These are phyloP conservation scores for Tridacna crocea DNA, from an alignment of 2,888 invertebrate genomes.

Conservation along the genomic window DNA sequence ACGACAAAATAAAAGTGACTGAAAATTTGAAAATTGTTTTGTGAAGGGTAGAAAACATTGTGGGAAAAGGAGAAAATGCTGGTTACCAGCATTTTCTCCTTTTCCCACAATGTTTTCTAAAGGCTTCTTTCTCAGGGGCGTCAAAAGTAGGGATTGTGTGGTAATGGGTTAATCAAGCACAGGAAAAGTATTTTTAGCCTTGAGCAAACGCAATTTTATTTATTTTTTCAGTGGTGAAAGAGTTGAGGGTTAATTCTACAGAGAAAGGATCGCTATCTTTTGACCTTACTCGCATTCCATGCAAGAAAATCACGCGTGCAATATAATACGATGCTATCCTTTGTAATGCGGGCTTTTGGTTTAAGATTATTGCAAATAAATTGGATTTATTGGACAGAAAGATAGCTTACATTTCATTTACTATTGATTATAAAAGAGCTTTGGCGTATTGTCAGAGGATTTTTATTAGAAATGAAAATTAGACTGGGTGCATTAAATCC, in stretches of 20 bases:
- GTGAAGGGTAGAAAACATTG: too few species aligned
- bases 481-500: slow-evolving; percentile 5
- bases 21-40: too few species aligned
- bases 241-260: neutral
- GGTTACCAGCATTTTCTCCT: neutral
- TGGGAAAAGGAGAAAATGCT: neutral
- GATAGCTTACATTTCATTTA: slow-evolving; percentile 27
- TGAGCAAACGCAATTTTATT: too few species aligned
- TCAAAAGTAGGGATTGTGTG: too few species aligned
- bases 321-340: slow-evolving; percentile 13
- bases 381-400: slow-evolving; percentile 29
- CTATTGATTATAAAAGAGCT: slow-evolving; percentile 7
- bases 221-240: neutral
- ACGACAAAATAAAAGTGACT: too few species aligned
- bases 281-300: neutral
- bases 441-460: neutral
- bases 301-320: slow-evolving; percentile 8
- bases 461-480: slow-evolving; percentile 15
- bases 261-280: too few species aligned
- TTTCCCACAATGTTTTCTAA: slow-evolving; percentile 4
- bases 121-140: too few species aligned
- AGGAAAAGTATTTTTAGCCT: too few species aligned
- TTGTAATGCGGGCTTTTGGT: slow-evolving; percentile 20
- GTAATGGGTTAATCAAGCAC: too few species aligned
- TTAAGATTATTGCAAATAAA: slow-evolving; percentile 25